A percentile compares a stretch with the other conserved stretches of the same genome.
phyloP scores from a whole-genome alignment of 1,140 invertebrate genomes.

The Drosophila virilis region DNA sequence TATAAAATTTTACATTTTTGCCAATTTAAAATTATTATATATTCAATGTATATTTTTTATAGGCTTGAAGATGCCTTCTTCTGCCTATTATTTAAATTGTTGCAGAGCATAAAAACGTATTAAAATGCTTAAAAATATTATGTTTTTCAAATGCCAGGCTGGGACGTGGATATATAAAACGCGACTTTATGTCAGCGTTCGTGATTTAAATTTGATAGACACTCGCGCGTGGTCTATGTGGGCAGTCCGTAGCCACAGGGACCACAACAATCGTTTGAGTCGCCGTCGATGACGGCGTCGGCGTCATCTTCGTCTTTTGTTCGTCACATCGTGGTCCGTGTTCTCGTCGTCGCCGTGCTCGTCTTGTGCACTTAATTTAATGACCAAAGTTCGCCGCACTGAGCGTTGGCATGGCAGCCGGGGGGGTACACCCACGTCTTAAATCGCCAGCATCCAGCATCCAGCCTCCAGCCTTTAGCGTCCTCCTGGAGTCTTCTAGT shows the following conservation, averaged over 20 bases:
- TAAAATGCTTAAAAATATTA: background rate
- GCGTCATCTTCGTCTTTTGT: constrained; percentile 15
- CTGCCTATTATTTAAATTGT: too few relatives aligned
- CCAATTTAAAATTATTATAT: too few relatives aligned
- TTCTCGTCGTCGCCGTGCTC: constrained; percentile 8
- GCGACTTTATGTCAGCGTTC: background rate
- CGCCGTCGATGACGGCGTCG: constrained; percentile 6
- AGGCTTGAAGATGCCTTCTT: too few relatives aligned
- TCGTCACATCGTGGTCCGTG: constrained; percentile 12
- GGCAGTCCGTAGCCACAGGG: background rate
- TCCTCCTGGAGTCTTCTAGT: too few relatives aligned
- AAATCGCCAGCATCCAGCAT: constrained; percentile 1
- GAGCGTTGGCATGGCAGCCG: constrained; percentile 57
- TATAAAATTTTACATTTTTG: too few relatives aligned
- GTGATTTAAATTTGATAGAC: constrained; percentile 7
- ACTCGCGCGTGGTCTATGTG: background rate
- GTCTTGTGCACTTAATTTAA: constrained; percentile 76
- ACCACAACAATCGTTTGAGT: background rate
- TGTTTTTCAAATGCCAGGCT: background rate
- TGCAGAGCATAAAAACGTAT: too few relatives aligned
- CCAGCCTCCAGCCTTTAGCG: background rate
- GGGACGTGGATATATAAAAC: background rate
- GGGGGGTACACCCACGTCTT: constrained; percentile 20
- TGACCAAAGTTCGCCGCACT: constrained; percentile 75
- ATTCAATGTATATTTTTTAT: too few relatives aligned